Conservation (phyloP, 2,797 vertebrate species). For the Nothura maculosa region DNA sequence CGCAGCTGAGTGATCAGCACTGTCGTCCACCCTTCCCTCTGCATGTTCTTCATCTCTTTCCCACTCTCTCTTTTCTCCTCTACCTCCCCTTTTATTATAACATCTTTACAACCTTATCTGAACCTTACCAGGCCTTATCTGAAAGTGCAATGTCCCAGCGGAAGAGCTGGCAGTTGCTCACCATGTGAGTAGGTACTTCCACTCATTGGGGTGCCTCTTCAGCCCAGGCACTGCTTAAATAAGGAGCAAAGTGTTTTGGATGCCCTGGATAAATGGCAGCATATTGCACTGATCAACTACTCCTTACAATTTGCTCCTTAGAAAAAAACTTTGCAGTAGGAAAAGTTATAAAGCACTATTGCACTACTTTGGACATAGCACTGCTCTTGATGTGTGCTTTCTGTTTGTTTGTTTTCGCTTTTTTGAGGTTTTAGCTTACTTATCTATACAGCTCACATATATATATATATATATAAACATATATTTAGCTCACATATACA, state of each 20-base stretch:
- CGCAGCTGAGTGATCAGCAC: accelerated
- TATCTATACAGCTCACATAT: background rate
- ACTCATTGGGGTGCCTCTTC: background rate
- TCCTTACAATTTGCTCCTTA: background rate
- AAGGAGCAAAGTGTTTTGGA: background rate
- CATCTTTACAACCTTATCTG: background rate
- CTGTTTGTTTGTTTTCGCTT: background rate
- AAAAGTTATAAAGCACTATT: background rate
- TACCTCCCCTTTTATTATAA: background rate
- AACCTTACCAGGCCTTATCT: background rate
- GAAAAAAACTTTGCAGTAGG: background rate
- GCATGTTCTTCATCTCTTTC: background rate
- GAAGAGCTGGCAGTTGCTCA: background rate
- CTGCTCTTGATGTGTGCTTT: background rate
- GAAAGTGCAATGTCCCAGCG: background rate
- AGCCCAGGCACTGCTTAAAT: background rate
- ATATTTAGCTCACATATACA: too few species aligned
- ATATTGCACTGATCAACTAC: too few species aligned
- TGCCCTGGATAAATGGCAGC: background rate
- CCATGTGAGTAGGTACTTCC: accelerated
- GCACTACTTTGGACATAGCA: accelerated
- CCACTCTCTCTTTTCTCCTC: background rate
- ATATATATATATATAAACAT: too few species aligned
- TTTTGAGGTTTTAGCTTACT: background rate
- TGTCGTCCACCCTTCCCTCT: accelerated